Conservation (phyloP, 92 coral and sea anemone species). For the Pocillopora grandis region DNA sequence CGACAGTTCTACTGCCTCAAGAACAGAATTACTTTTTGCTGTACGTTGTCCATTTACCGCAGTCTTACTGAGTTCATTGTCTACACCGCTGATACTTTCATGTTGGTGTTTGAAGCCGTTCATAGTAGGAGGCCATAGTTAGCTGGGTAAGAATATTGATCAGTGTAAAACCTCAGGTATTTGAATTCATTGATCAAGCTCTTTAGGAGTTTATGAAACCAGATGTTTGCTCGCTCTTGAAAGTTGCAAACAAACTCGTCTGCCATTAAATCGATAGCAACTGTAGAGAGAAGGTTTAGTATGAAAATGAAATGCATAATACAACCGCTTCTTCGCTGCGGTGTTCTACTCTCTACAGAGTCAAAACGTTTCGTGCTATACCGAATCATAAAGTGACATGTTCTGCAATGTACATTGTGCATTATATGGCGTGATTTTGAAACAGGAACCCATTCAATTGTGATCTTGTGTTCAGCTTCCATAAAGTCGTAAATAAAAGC, state of each 20-base stretch:
- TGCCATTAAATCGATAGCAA: not conserved
- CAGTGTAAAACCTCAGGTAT: slow-evolving; percentile 14
- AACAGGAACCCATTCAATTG: slow-evolving; percentile 4
- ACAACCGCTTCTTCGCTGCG: not conserved
- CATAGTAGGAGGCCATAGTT: slow-evolving; percentile 36
- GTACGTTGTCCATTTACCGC: slow-evolving; percentile 33
- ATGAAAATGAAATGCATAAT: slow-evolving; percentile 7
- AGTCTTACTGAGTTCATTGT: slow-evolving; percentile 38
- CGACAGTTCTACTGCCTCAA: not conserved
- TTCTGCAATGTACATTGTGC: not conserved
- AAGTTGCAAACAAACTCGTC: slow-evolving; percentile 6
- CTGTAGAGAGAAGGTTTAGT: not conserved
- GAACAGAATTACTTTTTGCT: not conserved
- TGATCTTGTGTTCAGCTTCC: not conserved
- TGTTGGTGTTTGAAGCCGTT: slow-evolving; percentile 21
- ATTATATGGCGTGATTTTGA: slow-evolving; percentile 9
- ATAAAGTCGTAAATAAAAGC: not conserved
- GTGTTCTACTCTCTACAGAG: not conserved
- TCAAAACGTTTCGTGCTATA: not conserved
- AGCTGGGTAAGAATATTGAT: slow-evolving; percentile 23
- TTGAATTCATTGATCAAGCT: slow-evolving; percentile 29
- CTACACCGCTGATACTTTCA: slow-evolving; percentile 10
- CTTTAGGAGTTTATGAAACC: slow-evolving; percentile 12
- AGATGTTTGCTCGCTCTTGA: slow-evolving; percentile 32
- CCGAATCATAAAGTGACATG: not conserved